Percentiles rank a stretch among this genome's conserved stretches.
Conservation (phyloP, 2,888 invertebrate genomes). For the Synergus itoensis region DNA sequence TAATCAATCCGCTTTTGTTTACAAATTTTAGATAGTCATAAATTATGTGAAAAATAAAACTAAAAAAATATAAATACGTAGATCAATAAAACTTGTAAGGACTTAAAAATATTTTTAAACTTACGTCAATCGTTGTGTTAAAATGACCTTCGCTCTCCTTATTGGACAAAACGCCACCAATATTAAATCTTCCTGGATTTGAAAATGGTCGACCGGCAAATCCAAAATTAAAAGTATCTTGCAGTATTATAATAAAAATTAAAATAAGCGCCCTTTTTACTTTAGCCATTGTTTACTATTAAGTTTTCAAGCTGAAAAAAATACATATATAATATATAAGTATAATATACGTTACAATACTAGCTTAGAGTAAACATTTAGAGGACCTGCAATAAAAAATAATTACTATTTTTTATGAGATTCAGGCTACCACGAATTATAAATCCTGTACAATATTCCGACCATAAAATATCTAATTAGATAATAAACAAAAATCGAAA, state of each 20-base stretch:
- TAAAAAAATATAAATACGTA: background rate
- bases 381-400: background rate
- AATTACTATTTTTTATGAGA: background rate
- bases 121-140: constrained; percentile 90
- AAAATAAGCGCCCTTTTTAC: constrained; percentile 51
- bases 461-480: background rate
- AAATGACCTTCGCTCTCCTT: constrained; percentile 90
- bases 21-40: too few species aligned
- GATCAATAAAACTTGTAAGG: constrained; percentile 20
- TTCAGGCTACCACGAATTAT: background rate
- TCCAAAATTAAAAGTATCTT: constrained; percentile 49
- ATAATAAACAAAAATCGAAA: background rate
- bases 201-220: constrained; percentile 50
- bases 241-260: constrained; percentile 51
- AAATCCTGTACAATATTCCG: background rate
- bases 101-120: constrained; percentile 61
- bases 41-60: background rate
- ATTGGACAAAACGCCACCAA: constrained; percentile 95
- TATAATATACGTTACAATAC: background rate
- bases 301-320: constrained; percentile 42
- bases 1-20: too few species aligned
- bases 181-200: constrained; percentile 88
- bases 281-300: constrained; percentile 50
- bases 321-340: too few species aligned
- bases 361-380: background rate